Evolutionary conservation across 2,888 invertebrate species (phyloP).

Genomic region (Petrolisthes manimaculis): DNA sequence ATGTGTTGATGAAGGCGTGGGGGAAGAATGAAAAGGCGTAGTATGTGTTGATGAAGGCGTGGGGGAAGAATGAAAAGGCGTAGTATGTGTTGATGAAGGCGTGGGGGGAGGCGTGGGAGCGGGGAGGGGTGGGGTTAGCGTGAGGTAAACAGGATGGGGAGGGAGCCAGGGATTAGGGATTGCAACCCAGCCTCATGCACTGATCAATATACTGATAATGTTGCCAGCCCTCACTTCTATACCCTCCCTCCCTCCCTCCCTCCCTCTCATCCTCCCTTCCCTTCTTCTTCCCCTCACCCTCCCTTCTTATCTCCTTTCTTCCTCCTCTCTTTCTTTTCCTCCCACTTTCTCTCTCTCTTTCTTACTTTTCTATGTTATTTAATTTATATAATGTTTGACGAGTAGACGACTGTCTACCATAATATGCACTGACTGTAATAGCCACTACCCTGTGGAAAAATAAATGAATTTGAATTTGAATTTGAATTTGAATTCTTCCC

Average conservation of each 20-base stretch:
- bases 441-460: too few species aligned
- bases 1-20: neutral
- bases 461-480: neutral
- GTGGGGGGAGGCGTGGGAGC: neutral
- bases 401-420: too few species aligned
- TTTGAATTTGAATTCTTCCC: neutral
- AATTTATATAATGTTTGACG: too few species aligned
- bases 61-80: neutral
- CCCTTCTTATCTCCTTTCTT: neutral
- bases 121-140: slow-evolving; percentile 1
- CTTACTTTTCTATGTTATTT: neutral
- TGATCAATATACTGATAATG: slow-evolving; percentile 29
- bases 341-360: neutral
- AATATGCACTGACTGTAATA: too few species aligned
- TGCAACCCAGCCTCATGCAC: neutral
- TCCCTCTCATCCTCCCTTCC: neutral
- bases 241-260: slow-evolving; percentile 4
- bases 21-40: neutral
- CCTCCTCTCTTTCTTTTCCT: slow-evolving; percentile 7
- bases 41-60: neutral
- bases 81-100: neutral
- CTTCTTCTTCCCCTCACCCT: neutral
- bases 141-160: slow-evolving; percentile 27
- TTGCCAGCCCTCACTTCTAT: neutral
- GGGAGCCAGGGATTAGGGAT: slow-evolving; percentile 2